Evolutionary conservation across 2,113 vertebrate genomes (phyloP).

Genomic region (Indicator maculatus): DNA sequence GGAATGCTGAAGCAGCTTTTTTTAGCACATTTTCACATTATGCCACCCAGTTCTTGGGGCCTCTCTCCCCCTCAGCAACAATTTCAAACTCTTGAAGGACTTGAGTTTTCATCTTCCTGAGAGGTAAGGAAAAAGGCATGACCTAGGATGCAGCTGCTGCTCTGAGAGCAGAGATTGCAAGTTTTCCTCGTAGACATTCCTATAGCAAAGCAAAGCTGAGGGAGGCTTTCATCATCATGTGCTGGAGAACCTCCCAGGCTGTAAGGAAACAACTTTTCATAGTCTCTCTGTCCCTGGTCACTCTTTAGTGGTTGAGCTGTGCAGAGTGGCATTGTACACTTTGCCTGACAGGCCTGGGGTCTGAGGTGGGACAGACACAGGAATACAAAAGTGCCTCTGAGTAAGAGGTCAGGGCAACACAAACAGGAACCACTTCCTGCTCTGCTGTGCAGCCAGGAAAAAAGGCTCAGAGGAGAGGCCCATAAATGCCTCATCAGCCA

Average conservation of each 20-base stretch:
- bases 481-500: not conserved
- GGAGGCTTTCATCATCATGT: not conserved
- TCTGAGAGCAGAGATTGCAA: not conserved
- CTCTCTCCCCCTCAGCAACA: rapidly evolving
- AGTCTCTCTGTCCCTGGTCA: rapidly evolving
- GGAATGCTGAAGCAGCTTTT: not conserved
- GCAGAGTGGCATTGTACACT: rapidly evolving
- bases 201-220: not conserved
- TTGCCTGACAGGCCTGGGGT: not conserved
- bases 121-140: not conserved
- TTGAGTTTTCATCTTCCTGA: not conserved
- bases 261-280: not conserved
- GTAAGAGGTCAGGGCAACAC: not conserved
- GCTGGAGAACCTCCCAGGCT: not conserved
- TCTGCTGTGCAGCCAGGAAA: not conserved
- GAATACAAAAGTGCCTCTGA: not conserved
- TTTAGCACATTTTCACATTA: not conserved
- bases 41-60: rapidly evolving
- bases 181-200: not conserved
- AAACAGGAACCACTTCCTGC: not conserved
- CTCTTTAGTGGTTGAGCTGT: not conserved
- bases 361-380: rapidly evolving
- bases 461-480: not conserved
- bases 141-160: not conserved
- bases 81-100: not conserved